These are phyloP conservation scores for Herpetotheres cachinnans DNA, from an alignment of 2,113 vertebrate species.

Conservation along the genomic window DNA sequence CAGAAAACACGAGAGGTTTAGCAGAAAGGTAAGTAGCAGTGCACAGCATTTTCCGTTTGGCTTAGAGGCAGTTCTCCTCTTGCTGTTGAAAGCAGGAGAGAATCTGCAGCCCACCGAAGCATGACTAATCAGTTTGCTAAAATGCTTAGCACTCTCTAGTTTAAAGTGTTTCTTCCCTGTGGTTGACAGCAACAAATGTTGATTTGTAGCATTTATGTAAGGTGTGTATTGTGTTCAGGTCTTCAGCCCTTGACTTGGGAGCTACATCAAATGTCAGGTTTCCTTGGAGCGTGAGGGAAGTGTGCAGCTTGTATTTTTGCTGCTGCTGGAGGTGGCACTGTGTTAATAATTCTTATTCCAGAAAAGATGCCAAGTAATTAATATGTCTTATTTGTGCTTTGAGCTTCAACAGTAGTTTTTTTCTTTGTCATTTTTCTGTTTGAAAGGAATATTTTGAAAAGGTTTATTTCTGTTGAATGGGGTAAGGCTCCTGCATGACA, in stretches of 20 bases:
- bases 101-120: constrained; percentile 16
- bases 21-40: neutral
- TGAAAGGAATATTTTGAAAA: neutral
- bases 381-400: neutral
- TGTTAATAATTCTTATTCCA: neutral
- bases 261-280: neutral
- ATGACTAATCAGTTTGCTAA: constrained; percentile 63
- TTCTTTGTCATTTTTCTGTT: neutral
- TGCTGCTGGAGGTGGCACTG: neutral
- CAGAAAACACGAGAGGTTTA: neutral
- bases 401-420: neutral
- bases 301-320: neutral
- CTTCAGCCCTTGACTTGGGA: neutral
- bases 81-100: neutral
- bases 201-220: neutral
- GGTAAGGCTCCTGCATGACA: neutral
- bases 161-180: neutral
- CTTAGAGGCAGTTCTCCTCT: neutral
- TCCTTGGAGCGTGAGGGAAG: neutral
- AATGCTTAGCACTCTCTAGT: neutral
- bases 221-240: neutral
- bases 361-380: neutral
- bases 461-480: neutral
- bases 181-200: neutral
- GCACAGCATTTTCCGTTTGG: neutral